Percentiles rank a stretch among this genome's conserved stretches.
Evolutionary conservation across 2,888 invertebrate species (phyloP).

Genomic region (Actias luna): DNA sequence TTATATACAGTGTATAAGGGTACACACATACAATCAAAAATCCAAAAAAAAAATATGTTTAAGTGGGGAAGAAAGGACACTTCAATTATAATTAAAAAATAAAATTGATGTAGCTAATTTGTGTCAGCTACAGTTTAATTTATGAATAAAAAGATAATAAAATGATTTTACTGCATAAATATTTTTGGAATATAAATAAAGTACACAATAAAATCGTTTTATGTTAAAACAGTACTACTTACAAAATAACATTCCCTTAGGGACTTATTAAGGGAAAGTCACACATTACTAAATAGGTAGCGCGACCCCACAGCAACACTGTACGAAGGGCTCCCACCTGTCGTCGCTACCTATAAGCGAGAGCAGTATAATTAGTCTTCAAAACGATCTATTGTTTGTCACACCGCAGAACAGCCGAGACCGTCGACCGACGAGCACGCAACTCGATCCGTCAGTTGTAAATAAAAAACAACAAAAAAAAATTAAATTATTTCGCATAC

Average conservation of each 20-base stretch:
- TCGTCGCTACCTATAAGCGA: conserved; percentile 50
- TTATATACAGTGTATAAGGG: too few species aligned
- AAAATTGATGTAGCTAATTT: too few species aligned
- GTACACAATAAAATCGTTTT: too few species aligned
- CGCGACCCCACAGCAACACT: conserved; percentile 27
- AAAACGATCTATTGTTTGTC: conserved; percentile 66
- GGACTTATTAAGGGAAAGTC: conserved; percentile 8
- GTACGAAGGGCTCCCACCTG: conserved; percentile 64
- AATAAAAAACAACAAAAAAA: conserved; percentile 36
- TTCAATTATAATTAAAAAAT: too few species aligned
- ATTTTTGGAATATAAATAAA: too few species aligned
- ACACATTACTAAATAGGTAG: conserved; percentile 8
- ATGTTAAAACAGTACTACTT: neutral
- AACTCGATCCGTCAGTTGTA: conserved; percentile 44
- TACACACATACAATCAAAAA: too few species aligned
- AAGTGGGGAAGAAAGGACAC: too few species aligned
- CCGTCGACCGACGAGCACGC: conserved; percentile 62
- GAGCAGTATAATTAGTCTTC: conserved; percentile 62
- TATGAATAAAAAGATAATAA: too few species aligned
- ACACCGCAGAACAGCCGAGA: conserved; percentile 62
- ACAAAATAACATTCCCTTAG: neutral
- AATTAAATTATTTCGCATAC: conserved; percentile 33
- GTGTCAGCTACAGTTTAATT: too few species aligned
- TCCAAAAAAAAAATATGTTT: too few species aligned
- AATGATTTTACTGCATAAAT: too few species aligned